Percentiles rank a stretch among this genome's conserved stretches.
phyloP scores from a whole-genome alignment of 2,888 invertebrate genomes.

The Hyppa rectilinea region DNA sequence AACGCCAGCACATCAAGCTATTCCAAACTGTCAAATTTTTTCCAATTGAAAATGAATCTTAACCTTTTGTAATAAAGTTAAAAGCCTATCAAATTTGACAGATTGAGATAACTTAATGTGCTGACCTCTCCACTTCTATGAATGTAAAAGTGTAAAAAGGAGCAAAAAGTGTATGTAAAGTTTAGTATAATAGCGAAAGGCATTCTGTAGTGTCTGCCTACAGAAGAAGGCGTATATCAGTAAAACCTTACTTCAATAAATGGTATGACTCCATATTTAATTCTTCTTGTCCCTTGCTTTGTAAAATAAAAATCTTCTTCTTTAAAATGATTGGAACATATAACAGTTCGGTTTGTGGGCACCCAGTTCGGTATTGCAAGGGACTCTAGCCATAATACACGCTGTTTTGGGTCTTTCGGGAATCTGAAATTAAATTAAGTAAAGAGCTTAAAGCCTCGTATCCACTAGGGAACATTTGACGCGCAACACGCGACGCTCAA shows the following conservation, averaged over 20 bases:
- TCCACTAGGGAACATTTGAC: too few species aligned
- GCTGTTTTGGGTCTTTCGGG: conserved; percentile 30
- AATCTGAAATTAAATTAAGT: conserved; percentile 30
- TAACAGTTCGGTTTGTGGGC: neutral
- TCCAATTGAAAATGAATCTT: too few species aligned
- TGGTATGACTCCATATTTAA: conserved; percentile 27
- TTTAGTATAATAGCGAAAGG: neutral
- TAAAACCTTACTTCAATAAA: conserved; percentile 21
- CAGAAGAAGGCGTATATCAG: neutral
- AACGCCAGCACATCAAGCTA: too few species aligned
- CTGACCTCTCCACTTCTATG: too few species aligned
- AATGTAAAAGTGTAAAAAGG: too few species aligned
- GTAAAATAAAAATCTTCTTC: conserved; percentile 15
- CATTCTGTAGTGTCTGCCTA: neutral
- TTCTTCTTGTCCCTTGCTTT: conserved; percentile 26
- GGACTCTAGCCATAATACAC: conserved; percentile 28
- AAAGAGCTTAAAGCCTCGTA: neutral
- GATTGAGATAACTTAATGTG: too few species aligned
- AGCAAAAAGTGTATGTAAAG: too few species aligned
- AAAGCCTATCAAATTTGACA: too few species aligned
- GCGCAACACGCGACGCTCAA: too few species aligned
- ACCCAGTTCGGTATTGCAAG: conserved; percentile 12
- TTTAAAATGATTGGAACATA: conserved; percentile 45
- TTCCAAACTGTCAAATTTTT: too few species aligned
- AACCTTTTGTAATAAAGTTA: too few species aligned